Conservation (phyloP, 2,888 invertebrate species). For the Trilocha varians region DNA sequence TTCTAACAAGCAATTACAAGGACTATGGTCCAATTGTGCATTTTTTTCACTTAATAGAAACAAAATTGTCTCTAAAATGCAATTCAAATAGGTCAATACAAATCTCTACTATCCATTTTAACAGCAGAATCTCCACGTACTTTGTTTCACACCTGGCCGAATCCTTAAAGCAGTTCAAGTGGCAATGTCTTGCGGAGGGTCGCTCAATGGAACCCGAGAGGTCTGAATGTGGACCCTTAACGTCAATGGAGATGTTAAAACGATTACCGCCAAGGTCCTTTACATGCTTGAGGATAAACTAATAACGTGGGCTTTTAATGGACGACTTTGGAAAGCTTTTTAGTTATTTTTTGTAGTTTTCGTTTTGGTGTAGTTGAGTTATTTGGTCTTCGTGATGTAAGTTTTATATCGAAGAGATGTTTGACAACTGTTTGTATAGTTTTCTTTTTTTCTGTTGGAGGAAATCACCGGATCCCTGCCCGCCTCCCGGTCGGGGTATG, state of each 20-base stretch:
- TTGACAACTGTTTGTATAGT: too few relatives aligned
- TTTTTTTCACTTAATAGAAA: too few relatives aligned
- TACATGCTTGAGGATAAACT: neutral
- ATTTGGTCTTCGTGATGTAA: neutral
- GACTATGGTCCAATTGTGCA: too few relatives aligned
- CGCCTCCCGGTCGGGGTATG: too few relatives aligned
- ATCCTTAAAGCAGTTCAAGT: neutral
- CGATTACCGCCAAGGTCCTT: neutral
- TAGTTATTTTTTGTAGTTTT: neutral
- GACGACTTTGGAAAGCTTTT: neutral
- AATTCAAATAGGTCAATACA: too few relatives aligned
- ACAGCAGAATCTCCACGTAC: too few relatives aligned
- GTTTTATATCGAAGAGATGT: neutral
- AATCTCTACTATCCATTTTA: too few relatives aligned
- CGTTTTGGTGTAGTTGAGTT: too few relatives aligned
- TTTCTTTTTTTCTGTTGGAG: too few relatives aligned
- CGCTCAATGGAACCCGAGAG: slow-evolving; percentile 8
- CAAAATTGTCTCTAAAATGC: too few relatives aligned
- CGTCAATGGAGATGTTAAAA: neutral
- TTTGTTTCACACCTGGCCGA: neutral
- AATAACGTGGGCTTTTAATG: neutral
- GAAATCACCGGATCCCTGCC: too few relatives aligned
- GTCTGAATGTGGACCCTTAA: slow-evolving; percentile 13
- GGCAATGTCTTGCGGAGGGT: neutral
- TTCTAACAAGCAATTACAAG: too few relatives aligned